A percentile compares a stretch with the other conserved stretches of the same genome.
Conservation (phyloP, 1,140 invertebrate species). For the Saccostrea cuccullata region DNA sequence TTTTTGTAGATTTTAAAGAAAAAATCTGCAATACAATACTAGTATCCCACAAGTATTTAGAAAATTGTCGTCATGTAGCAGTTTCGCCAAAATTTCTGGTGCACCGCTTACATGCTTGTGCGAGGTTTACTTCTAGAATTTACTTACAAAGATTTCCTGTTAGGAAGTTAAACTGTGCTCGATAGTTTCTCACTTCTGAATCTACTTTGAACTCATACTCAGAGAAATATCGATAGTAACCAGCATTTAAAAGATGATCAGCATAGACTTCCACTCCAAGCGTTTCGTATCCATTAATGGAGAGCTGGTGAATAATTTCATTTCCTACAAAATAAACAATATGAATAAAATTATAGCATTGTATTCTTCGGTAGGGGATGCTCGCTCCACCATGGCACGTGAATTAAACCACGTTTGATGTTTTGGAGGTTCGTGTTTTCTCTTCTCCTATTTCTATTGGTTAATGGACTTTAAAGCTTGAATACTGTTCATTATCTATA, state of each 20-base stretch:
- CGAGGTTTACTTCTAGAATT: background rate
- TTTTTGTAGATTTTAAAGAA: too few relatives aligned
- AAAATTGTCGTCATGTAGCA: too few relatives aligned
- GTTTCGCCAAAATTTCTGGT: too few relatives aligned
- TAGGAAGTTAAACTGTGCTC: background rate
- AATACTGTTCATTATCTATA: too few relatives aligned
- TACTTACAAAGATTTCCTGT: slow-evolving; percentile 16
- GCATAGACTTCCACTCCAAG: background rate
- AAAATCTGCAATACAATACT: too few relatives aligned
- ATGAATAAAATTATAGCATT: too few relatives aligned
- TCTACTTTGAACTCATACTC: background rate
- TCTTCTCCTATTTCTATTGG: too few relatives aligned
- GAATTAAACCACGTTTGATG: too few relatives aligned
- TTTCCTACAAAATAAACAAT: background rate
- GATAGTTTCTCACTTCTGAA: background rate
- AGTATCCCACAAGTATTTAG: too few relatives aligned
- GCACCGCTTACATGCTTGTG: background rate
- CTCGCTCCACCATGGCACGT: background rate
- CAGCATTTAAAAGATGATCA: background rate
- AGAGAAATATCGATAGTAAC: background rate
- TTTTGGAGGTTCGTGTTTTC: too few relatives aligned
- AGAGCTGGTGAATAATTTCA: background rate
- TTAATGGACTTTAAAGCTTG: too few relatives aligned
- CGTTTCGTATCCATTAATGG: background rate
- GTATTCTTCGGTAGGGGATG: background rate